These are phyloP conservation scores for Lophotriccus pileatus DNA, from an alignment of 2,797 vertebrate species.

Conservation along the genomic window DNA sequence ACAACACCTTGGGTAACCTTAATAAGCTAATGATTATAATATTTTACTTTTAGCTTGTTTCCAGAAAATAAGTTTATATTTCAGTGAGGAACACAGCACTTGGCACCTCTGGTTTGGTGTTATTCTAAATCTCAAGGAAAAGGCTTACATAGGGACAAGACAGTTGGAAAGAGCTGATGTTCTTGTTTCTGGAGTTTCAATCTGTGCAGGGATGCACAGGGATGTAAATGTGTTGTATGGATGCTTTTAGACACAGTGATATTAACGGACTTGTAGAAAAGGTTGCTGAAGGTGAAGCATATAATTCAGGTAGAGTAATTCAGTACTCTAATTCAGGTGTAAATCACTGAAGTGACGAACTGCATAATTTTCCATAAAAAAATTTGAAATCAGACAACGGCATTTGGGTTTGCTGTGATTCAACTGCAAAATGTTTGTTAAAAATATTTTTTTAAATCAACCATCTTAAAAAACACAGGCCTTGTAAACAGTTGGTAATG, in stretches of 20 bases:
- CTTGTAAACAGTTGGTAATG: slow-evolving; percentile 4
- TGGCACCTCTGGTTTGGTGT: neutral
- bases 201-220: neutral
- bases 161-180: neutral
- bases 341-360: neutral
- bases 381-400: neutral
- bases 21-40: neutral
- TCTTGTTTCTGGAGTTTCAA: neutral
- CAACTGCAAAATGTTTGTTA: neutral
- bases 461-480: neutral
- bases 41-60: neutral
- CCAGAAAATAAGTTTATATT: neutral
- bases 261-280: neutral
- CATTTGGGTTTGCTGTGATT: neutral
- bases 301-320: neutral
- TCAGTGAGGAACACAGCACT: neutral
- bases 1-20: neutral
- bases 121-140: neutral
- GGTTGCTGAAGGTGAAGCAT: neutral
- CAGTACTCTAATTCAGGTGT: neutral
- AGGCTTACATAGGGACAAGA: neutral
- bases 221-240: neutral
- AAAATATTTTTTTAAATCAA: slow-evolving; percentile 16
- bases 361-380: neutral
- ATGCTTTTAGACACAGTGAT: neutral